phyloP scores from a whole-genome alignment of 2,113 vertebrate species.

The Burhinus oedicnemus region DNA sequence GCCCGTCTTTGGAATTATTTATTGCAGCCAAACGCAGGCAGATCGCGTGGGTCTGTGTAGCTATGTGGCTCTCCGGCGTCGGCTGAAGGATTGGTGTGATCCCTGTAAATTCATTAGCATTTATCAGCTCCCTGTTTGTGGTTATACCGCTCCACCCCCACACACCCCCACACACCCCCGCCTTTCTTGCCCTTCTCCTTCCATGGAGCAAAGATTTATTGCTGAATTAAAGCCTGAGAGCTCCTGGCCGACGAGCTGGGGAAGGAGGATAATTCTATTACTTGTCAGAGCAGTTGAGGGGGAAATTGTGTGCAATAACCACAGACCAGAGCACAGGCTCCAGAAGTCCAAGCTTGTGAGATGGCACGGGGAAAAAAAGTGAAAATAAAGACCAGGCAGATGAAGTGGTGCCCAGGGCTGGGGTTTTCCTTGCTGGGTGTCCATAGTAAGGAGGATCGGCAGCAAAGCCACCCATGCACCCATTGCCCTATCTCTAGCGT shows the following conservation, averaged over 20 bases:
- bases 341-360: background rate
- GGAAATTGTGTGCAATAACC: constrained; percentile 18
- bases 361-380: accelerated
- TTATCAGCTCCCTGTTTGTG: constrained; percentile 12
- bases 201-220: constrained; percentile 3
- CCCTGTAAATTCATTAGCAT: constrained; percentile 45
- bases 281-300: background rate
- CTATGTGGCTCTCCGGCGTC: background rate
- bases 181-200: background rate
- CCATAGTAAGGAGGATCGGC: background rate
- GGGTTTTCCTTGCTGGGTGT: background rate
- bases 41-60: background rate
- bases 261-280: constrained; percentile 53
- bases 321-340: background rate
- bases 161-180: too few relatives aligned
- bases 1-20: background rate
- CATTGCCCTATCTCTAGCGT: background rate
- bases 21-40: background rate
- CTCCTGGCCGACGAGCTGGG: background rate
- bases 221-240: background rate
- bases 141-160: background rate
- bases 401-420: background rate
- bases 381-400: background rate
- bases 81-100: background rate
- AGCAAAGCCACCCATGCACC: background rate